Evolutionary conservation across 1,140 invertebrate species (phyloP).

Genomic region (Oscheius sp.): DNA sequence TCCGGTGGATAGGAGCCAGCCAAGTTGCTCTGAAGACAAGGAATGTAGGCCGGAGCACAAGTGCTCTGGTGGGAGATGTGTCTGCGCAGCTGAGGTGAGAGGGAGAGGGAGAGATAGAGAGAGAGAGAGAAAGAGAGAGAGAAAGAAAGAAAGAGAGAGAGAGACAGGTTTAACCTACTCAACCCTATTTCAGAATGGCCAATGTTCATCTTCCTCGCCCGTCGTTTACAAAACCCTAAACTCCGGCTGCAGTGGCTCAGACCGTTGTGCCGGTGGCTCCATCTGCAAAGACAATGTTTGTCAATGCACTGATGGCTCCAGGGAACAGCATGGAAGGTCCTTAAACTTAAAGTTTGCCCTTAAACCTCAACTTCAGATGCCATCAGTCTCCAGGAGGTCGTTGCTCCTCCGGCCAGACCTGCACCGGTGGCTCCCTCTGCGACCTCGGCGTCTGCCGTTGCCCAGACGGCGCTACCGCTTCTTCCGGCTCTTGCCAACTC

Average conservation of each 20-base stretch:
- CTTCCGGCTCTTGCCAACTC: slow-evolving; percentile 10
- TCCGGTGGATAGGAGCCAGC: background rate
- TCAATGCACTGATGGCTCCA: slow-evolving; percentile 39
- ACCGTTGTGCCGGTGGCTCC: slow-evolving; percentile 42
- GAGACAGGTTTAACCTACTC: background rate
- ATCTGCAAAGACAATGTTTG: slow-evolving; percentile 34
- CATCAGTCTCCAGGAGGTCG: slow-evolving; percentile 38
- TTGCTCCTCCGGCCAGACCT: slow-evolving; percentile 41
- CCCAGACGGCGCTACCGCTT: slow-evolving; percentile 20
- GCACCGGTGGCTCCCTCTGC: slow-evolving; percentile 33
- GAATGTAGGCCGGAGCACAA: background rate
- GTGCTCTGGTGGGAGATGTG: slow-evolving; percentile 33
- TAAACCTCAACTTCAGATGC: slow-evolving; percentile 19
- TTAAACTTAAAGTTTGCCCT: background rate
- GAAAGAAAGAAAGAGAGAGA: too few species aligned
- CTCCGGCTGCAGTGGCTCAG: slow-evolving; percentile 23
- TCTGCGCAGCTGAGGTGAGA: slow-evolving; percentile 17
- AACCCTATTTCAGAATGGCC: background rate
- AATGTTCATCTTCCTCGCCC: background rate
- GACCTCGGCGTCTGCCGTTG: slow-evolving; percentile 43
- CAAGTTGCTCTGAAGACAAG: background rate
- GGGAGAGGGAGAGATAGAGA: background rate
- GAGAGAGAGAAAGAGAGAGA: background rate
- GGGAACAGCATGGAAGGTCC: slow-evolving; percentile 25
- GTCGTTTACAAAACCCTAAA: slow-evolving; percentile 35